Evolutionary conservation across 2,888 invertebrate species (phyloP).

Genomic region (Euplagia quadripunctaria): DNA sequence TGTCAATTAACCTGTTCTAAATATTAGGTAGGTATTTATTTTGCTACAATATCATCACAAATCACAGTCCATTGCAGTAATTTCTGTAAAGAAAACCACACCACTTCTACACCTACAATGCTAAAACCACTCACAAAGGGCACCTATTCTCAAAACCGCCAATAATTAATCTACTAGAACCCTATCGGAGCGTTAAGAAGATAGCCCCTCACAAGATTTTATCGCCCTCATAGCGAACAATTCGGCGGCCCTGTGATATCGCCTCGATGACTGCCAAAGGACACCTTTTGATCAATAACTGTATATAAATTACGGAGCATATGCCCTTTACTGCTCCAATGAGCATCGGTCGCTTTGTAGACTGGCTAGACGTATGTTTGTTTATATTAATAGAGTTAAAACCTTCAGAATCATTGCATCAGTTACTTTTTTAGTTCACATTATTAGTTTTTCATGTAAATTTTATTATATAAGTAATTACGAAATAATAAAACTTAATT

Average conservation of each 20-base stretch:
- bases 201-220: conserved; percentile 77
- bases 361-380: conserved; percentile 7
- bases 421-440: neutral
- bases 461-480: no score
- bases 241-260: conserved; percentile 75
- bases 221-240: conserved; percentile 80
- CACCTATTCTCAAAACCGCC: conserved; percentile 49
- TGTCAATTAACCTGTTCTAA: neutral
- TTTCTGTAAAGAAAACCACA: neutral
- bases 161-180: conserved; percentile 66
- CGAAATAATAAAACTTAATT: no score
- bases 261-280: conserved; percentile 84
- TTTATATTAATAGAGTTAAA: conserved; percentile 17
- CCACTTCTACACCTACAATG: neutral
- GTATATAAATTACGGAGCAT: conserved; percentile 86
- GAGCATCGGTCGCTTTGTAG: conserved; percentile 78
- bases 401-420: neutral
- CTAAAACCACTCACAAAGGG: conserved; percentile 14
- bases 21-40: neutral
- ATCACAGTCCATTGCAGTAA: neutral
- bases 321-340: conserved; percentile 83
- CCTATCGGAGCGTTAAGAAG: conserved; percentile 68
- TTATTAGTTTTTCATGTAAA: neutral
- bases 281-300: conserved; percentile 87
- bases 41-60: neutral